Conservation (phyloP, 2,797 vertebrate species). For the Malurus splendens region DNA sequence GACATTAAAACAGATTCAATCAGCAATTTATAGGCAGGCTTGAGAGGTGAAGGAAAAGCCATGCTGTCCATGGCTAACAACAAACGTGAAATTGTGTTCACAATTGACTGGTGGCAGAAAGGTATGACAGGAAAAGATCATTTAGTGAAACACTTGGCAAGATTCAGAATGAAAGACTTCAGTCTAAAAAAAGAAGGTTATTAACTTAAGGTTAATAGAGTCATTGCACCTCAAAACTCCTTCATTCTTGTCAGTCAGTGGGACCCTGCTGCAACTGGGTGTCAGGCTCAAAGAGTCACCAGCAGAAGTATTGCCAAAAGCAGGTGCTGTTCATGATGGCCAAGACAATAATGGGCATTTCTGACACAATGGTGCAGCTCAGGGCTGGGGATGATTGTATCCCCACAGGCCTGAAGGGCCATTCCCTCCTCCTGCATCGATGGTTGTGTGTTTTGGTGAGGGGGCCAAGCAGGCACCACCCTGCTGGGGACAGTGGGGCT, state of each 20-base stretch:
- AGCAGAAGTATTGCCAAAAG: background rate
- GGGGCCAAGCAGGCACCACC: background rate
- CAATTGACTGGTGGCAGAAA: background rate
- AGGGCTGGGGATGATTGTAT: background rate
- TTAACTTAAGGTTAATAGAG: background rate
- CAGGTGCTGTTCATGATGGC: background rate
- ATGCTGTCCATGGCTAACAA: background rate
- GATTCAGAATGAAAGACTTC: background rate
- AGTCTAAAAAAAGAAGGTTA: background rate
- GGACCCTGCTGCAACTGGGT: too few relatives aligned
- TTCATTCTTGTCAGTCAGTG: background rate
- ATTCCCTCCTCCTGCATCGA: background rate
- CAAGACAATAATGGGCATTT: fast-evolving
- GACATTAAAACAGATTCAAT: background rate
- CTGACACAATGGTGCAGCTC: background rate
- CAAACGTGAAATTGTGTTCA: background rate
- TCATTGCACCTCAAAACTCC: background rate
- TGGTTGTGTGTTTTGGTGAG: fast-evolving
- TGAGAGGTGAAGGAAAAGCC: background rate
- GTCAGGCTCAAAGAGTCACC: background rate
- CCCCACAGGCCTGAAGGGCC: background rate
- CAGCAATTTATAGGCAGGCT: background rate
- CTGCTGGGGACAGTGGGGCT: background rate
- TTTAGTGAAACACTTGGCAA: background rate
- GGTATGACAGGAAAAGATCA: background rate